Evolutionary conservation across 2,113 vertebrate genomes (phyloP).

Genomic region (Megaleporinus macrocephalus): DNA sequence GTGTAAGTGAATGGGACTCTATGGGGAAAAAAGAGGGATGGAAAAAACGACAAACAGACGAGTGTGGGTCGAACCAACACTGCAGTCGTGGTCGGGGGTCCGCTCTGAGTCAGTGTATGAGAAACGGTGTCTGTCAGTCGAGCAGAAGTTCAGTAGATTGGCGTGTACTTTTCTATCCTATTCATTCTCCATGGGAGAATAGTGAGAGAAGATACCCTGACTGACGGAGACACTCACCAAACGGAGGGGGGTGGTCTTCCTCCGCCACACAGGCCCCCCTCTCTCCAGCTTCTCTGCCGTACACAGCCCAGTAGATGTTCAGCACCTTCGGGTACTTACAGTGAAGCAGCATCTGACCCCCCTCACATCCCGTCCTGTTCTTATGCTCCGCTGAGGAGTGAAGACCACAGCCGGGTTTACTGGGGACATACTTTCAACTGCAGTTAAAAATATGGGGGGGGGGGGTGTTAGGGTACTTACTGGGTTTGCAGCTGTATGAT

Average conservation of each 20-base stretch:
- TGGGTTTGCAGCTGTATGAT: slow-evolving; percentile 96
- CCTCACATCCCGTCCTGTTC: slow-evolving; percentile 88
- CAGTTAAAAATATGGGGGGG: slow-evolving; percentile 1
- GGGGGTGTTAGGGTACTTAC: slow-evolving; percentile 89
- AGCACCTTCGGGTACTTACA: slow-evolving; percentile 90
- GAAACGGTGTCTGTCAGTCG: too few species aligned
- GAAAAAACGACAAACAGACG: too few species aligned
- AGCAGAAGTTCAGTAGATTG: too few species aligned
- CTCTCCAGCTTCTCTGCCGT: slow-evolving; percentile 80
- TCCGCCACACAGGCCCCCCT: slow-evolving; percentile 75
- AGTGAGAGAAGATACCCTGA: too few species aligned
- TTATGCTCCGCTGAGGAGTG: slow-evolving; percentile 86
- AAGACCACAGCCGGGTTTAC: background rate
- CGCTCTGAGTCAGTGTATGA: too few species aligned
- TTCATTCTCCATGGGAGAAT: too few species aligned
- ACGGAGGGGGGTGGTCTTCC: slow-evolving; percentile 72
- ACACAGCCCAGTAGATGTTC: slow-evolving; percentile 92
- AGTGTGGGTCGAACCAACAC: too few species aligned
- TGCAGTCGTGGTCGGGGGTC: too few species aligned
- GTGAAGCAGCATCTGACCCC: slow-evolving; percentile 84
- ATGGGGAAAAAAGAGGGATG: too few species aligned
- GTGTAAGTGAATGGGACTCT: too few species aligned
- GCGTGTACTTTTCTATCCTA: too few species aligned
- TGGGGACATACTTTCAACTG: background rate
- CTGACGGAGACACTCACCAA: slow-evolving; percentile 73